phyloP scores from a whole-genome alignment of 2,888 invertebrate genomes.

The Megastigmus dorsalis region DNA sequence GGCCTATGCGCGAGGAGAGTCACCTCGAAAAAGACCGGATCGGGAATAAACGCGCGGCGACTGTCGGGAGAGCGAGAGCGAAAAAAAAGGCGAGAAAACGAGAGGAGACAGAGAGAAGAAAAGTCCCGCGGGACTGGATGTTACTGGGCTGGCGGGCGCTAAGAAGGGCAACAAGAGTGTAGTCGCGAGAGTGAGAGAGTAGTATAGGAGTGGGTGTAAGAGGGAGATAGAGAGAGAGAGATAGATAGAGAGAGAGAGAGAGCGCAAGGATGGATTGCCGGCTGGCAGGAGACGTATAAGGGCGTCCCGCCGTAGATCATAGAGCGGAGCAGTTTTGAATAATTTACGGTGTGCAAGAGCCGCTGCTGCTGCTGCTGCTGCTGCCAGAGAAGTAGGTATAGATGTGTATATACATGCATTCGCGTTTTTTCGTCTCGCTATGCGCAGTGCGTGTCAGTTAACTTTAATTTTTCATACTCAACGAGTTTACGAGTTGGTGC shows the following conservation, averaged over 20 bases:
- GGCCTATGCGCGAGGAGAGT: background rate
- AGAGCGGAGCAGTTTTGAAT: constrained; percentile 42
- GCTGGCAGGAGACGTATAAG: background rate
- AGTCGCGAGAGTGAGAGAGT: background rate
- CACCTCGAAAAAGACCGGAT: constrained; percentile 14
- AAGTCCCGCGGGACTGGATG: constrained; percentile 3
- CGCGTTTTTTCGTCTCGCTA: background rate
- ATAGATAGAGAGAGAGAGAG: background rate
- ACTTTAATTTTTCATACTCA: constrained; percentile 42
- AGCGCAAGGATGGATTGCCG: constrained; percentile 16
- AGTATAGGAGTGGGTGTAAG: too few species aligned
- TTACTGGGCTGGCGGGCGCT: constrained; percentile 13
- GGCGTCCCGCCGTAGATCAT: constrained; percentile 38
- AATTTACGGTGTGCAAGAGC: constrained; percentile 22
- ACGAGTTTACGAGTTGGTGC: constrained; percentile 29
- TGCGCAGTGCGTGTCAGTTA: background rate
- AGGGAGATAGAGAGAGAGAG: background rate
- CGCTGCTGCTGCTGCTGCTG: background rate
- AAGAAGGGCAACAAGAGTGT: constrained; percentile 8
- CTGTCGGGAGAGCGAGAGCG: background rate
- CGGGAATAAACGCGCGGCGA: constrained; percentile 16
- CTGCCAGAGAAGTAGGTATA: too few species aligned
- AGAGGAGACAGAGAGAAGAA: background rate
- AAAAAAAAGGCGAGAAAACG: background rate
- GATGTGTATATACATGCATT: too few species aligned